Evolutionary conservation across 1,140 invertebrate genomes (phyloP), one percentile per base, ranked within the genome.

Genomic region (Pachypsylla venusta): DNA sequence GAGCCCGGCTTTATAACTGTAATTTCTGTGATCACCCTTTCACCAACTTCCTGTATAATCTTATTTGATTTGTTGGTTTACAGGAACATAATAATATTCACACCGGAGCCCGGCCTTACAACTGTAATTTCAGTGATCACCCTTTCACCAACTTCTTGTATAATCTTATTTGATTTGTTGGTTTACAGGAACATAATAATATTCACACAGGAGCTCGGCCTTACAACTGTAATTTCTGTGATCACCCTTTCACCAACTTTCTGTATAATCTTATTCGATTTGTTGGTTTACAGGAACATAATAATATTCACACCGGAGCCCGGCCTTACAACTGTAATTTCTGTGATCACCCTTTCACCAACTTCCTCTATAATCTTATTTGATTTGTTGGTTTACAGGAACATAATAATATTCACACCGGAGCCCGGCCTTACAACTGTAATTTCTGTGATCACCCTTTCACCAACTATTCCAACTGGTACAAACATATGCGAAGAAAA

Each of bases 161-260:
- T n/a, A n/a, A n/a, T n/a, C n/a, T n/a, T n/a, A n/a, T n/a, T n/a
- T n/a, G n/a, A n/a, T 59, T 5, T 66, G 72, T 77, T 55, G 76
- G 77, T 2, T 80, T 78, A 2, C 64, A 81, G 25, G 79, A 80
- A 67, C 79, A 81, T 65, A 73, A 76, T 59, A 70, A 78, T 60
- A 81, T 85, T 30, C 91, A 94, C 66, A 93, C 89, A 1, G 89
- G 88, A 14, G 85, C 85, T 39, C 86, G 89, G 77, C 89, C 89
- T 1, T 82, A 81, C 62, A 77, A 78, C 16, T 85, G 83, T 63
- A 78, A 81, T 66, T 83, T 79, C 67, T 85, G 83, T 65, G 80
- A 78, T 16, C 84, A 85, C 69, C 71, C 75, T 57, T 86, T 85
- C 63, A 71, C 82, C 1, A 84, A 84, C 69, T 84, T 81, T 81